Evolutionary conservation across 2,113 vertebrate species (phyloP).

Genomic region (Neolamprologus hecqui): DNA sequence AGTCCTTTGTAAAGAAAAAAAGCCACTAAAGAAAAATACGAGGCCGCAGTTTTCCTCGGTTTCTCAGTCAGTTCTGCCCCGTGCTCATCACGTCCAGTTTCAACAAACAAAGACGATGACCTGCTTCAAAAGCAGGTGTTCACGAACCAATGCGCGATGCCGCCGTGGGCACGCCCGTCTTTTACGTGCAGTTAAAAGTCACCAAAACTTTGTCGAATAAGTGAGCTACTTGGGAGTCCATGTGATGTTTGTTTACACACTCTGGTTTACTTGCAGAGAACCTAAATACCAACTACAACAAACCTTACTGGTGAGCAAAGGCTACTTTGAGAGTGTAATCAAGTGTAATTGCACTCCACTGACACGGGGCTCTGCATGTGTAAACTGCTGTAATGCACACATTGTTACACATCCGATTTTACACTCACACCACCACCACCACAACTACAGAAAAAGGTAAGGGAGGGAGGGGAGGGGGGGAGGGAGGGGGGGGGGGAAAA

Average conservation of each 20-base stretch:
- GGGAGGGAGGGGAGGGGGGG: neutral
- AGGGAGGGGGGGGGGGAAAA: neutral
- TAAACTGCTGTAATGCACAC: neutral
- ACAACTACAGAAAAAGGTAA: conserved; percentile 31
- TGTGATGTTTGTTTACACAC: neutral
- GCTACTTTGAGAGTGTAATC: neutral
- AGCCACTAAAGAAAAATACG: neutral
- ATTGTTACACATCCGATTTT: neutral
- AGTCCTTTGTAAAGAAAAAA: neutral
- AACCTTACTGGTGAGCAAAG: neutral
- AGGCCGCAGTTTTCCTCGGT: neutral
- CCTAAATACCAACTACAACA: neutral
- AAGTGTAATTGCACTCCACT: neutral
- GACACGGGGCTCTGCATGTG: neutral
- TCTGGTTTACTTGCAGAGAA: neutral
- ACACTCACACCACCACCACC: conserved; percentile 10
- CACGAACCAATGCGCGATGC: fast-evolving
- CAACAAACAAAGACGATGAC: neutral
- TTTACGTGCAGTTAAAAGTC: neutral
- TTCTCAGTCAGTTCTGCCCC: neutral
- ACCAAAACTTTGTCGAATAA: neutral
- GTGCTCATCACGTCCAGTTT: neutral
- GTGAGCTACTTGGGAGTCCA: neutral
- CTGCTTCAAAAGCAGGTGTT: neutral
- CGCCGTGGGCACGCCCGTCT: neutral